These are phyloP conservation scores for Dasyornis broadbenti DNA, from an alignment of 2,113 vertebrate genomes.

Conservation along the genomic window DNA sequence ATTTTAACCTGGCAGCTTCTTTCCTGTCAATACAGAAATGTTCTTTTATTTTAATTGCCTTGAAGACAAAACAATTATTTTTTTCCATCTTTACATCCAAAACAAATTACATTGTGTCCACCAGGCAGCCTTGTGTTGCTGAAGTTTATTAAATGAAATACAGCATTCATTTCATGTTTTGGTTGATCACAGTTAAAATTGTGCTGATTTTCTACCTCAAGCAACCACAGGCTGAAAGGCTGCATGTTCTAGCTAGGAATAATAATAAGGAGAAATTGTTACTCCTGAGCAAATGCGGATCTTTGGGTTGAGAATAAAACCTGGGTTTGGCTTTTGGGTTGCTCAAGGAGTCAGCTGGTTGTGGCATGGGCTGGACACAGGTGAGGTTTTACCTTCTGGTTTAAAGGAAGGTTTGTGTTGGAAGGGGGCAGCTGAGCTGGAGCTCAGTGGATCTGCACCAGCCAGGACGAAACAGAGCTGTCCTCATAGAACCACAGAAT, in stretches of 20 bases:
- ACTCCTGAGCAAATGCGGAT: background rate
- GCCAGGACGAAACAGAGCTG: background rate
- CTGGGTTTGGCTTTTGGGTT: background rate
- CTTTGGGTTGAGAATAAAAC: background rate
- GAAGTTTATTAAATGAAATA: conserved; percentile 11
- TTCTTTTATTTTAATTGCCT: background rate
- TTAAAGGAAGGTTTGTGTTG: background rate
- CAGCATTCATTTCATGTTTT: background rate
- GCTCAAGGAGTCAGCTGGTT: background rate
- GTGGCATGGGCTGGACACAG: background rate
- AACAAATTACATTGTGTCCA: background rate
- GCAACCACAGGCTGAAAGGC: background rate
- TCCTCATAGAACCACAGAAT: background rate
- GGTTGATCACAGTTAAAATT: background rate
- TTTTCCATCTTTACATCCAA: background rate
- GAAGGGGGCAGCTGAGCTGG: background rate
- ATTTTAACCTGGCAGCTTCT: background rate
- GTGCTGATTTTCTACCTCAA: background rate
- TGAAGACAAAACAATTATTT: background rate
- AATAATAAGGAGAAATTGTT: background rate
- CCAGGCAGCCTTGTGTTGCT: background rate
- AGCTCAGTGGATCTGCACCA: background rate
- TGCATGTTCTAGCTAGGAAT: background rate
- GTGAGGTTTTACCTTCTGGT: background rate
- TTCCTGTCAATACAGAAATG: background rate